A percentile compares a stretch with the other conserved stretches of the same genome.
Evolutionary conservation across 2,797 vertebrate genomes (phyloP).

Genomic region (Sparus aurata): DNA sequence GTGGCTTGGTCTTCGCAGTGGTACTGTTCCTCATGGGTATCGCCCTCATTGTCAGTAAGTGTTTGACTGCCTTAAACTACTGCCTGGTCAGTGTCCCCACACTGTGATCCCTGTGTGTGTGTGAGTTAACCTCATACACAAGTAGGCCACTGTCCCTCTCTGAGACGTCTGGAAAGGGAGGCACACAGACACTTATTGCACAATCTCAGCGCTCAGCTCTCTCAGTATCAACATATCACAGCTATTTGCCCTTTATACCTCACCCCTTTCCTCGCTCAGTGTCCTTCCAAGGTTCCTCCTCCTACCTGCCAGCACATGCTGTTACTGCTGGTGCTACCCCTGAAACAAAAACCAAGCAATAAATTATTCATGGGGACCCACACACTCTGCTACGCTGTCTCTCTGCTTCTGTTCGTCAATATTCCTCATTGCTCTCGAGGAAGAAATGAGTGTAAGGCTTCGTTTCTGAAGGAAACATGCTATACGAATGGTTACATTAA

Average conservation of each 20-base stretch:
- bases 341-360: conserved; percentile 70
- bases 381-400: conserved; percentile 7
- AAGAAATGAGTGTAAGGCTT: background rate
- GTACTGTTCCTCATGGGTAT: conserved; percentile 91
- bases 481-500: background rate
- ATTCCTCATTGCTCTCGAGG: conserved; percentile 2
- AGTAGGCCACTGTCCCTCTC: conserved; percentile 31
- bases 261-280: conserved; percentile 21
- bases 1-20: conserved; percentile 90
- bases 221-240: conserved; percentile 34
- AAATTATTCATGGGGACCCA: conserved; percentile 51
- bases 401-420: conserved; percentile 12
- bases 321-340: conserved; percentile 47
- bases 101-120: conserved; percentile 28
- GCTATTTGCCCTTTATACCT: conserved; percentile 43
- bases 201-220: conserved; percentile 37
- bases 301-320: conserved; percentile 50
- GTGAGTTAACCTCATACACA: conserved; percentile 41
- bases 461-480: background rate
- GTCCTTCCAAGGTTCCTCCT: conserved; percentile 43
- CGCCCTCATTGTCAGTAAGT: conserved; percentile 91
- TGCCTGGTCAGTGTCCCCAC: conserved; percentile 4
- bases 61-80: background rate
- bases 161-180: conserved; percentile 22
- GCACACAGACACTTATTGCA: conserved; percentile 28